Base-by-base conservation (phyloP, 2,888 invertebrate species). In the Baronia brevicornis region DNA sequence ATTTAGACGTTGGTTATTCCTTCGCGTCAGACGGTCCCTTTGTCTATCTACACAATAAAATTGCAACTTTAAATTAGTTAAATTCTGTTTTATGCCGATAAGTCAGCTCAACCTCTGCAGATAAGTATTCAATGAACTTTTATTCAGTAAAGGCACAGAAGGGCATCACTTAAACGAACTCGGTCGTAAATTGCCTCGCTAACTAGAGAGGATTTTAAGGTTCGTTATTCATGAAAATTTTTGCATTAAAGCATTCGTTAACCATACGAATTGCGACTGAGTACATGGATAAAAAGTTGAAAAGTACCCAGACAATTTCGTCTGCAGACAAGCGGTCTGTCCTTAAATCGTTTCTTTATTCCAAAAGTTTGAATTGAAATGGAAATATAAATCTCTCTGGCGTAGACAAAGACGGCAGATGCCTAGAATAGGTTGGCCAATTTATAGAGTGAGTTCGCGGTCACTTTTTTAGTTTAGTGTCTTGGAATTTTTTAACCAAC, bases 391-490 rank as follows among this genome's bases (percentile, higher is more conserved):
- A 27, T 27, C 18, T 12, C 8, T 7, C 17, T 25, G 5, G 3
- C 9, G 19, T 8, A 41, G 32, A 37, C 33, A 35, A 41, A 38
- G 41, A 32, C 25, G 30, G 38, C 41, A 37, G 43, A 43, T 39
- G 44, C 33, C 35, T 38, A 36, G 36, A 38, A 44, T 44, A 43
- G 38, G 43, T n/a, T n/a, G n/a, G n/a, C n/a, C n/a, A 45, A 29
- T 43, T 44, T 36, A 30, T 13, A 34, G 36, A 44, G 42, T 44
- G 44, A 43, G 42, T n/a, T n/a, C 39, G 41, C 36, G 43, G 35
- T 28, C 35, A 31, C 33, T 38, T 38, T 42, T 43, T 38, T 36
- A 35, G 40, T 32, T 38, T 32, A 39, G 37, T 34, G 32, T 38
- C 30, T 41, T n/a, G n/a, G n/a, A n/a, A n/a, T n/a, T n/a, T n/a